A percentile compares a stretch with the other conserved stretches of the same genome.
Conservation (phyloP, 2,888 invertebrate species). For the Philaethria dido region DNA sequence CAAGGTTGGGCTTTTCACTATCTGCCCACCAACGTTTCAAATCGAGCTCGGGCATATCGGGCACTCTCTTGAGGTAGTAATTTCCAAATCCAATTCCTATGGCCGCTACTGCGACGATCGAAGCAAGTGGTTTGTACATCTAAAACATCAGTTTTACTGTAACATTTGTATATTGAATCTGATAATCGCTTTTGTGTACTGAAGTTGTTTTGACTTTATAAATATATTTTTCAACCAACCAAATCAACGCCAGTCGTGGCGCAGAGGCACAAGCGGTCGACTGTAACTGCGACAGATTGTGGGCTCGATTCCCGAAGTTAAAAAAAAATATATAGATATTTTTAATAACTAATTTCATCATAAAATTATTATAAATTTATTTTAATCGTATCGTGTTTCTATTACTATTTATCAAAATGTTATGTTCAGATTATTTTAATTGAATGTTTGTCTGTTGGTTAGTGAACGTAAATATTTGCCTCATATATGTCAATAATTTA, state of each 20-base stretch:
- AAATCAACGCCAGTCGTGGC: too few species aligned
- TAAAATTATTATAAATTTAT: too few species aligned
- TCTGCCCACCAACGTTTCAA: conserved; percentile 73
- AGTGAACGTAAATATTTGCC: background rate
- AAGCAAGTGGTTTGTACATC: conserved; percentile 58
- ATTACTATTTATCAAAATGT: too few species aligned
- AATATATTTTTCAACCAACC: background rate
- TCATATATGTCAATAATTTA: too few species aligned
- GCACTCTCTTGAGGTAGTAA: conserved; percentile 50
- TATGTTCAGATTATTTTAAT: background rate
- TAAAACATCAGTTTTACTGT: conserved; percentile 54
- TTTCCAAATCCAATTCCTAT: conserved; percentile 53
- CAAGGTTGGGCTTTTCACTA: conserved; percentile 52
- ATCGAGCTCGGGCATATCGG: conserved; percentile 62
- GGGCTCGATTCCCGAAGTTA: too few species aligned
- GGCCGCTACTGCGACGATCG: conserved; percentile 52
- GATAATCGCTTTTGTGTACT: background rate
- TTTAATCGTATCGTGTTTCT: too few species aligned
- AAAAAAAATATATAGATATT: too few species aligned
- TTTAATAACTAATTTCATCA: too few species aligned
- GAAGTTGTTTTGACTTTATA: background rate
- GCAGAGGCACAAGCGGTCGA: too few species aligned
- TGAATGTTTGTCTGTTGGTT: background rate
- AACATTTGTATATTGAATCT: background rate
- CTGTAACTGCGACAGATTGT: too few species aligned